These are phyloP conservation scores for Cichlasoma orientale DNA, from an alignment of 2,797 vertebrate genomes.

Conservation along the genomic window DNA sequence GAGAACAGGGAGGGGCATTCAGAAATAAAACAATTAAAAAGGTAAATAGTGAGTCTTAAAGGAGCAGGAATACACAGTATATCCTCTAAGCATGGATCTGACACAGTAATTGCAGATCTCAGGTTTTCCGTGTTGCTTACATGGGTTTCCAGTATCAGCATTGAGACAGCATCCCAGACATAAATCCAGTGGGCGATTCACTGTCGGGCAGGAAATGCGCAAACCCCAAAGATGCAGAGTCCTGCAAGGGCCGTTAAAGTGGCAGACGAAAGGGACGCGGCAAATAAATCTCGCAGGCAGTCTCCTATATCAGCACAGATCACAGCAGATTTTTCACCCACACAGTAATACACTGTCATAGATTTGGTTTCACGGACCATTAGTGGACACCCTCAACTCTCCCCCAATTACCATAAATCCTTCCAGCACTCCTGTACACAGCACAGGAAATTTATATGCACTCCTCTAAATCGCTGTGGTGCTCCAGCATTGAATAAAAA, in stretches of 20 bases:
- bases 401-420: constrained; percentile 72
- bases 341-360: constrained; percentile 59
- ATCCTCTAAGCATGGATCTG: background rate
- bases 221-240: constrained; percentile 33
- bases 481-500: constrained; percentile 52
- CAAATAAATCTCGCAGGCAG: constrained; percentile 51
- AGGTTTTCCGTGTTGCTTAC: background rate
- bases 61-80: background rate
- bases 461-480: constrained; percentile 39
- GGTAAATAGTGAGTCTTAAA: background rate
- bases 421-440: constrained; percentile 51
- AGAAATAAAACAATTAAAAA: background rate
- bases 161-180: constrained; percentile 36
- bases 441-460: constrained; percentile 54
- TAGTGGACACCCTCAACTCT: constrained; percentile 63
- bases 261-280: background rate
- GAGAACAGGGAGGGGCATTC: background rate
- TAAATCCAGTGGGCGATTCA: constrained; percentile 59
- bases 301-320: constrained; percentile 35
- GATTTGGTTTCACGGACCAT: constrained; percentile 76
- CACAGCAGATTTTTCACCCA: constrained; percentile 45
- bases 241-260: constrained; percentile 48
- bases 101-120: constrained; percentile 2
- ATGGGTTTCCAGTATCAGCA: constrained; percentile 46
- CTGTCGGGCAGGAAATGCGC: constrained; percentile 22